Conservation (phyloP, 2,797 vertebrate genomes). For the Aldrovandia affinis region DNA sequence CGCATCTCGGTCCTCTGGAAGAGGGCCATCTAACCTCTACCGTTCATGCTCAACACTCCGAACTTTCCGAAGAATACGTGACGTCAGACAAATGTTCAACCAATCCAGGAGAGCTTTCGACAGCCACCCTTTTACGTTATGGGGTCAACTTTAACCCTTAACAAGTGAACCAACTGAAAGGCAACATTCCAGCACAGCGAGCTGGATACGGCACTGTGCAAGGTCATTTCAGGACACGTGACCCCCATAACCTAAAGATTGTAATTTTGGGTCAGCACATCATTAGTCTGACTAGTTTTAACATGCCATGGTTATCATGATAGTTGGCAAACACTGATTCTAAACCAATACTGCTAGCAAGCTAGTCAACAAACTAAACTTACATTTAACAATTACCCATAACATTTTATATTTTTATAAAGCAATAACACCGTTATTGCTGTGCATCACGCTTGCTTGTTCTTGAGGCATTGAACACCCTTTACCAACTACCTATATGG, state of each 20-base stretch:
- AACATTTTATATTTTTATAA: background rate
- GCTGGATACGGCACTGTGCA: background rate
- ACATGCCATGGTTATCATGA: no score
- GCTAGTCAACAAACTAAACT: no score
- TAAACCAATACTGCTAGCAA: no score
- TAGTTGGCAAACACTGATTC: no score
- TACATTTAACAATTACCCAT: no score
- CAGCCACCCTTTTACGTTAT: constrained; percentile 43
- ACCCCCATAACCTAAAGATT: background rate
- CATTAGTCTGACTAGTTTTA: no score
- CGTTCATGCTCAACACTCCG: background rate
- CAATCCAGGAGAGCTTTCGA: constrained; percentile 57
- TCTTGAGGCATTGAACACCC: background rate
- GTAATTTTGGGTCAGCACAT: background rate
- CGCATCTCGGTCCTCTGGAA: no score
- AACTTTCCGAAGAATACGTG: background rate
- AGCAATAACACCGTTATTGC: background rate
- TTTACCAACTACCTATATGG: no score
- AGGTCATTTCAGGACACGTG: background rate
- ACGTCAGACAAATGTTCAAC: constrained; percentile 34
- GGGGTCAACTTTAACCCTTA: background rate
- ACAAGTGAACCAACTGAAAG: no score
- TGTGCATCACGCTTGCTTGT: background rate
- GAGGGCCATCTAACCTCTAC: no score
- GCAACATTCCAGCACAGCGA: background rate